Base-by-base conservation (phyloP, 2,797 vertebrate genomes). In the Sebastes taczanowskii region DNA sequence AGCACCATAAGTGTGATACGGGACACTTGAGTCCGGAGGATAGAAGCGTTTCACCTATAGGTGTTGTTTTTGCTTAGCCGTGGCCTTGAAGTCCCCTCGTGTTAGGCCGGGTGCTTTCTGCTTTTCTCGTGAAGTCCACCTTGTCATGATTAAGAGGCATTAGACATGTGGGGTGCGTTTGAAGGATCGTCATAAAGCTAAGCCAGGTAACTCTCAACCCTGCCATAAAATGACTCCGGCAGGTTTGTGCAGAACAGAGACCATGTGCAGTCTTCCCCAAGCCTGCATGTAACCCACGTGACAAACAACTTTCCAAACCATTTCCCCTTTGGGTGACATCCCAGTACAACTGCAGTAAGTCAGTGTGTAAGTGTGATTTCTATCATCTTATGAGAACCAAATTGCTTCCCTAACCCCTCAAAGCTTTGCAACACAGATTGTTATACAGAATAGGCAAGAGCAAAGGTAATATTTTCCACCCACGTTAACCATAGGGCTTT, bases 111-210 rank as follows among this genome's bases (percentile, higher is more conserved):
- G 32, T 30, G 71, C 80, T 67, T 42, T 81, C 75, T 86, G 80
- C 29, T 88, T 85, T 87, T 88, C 87, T 83, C 78, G 76, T 84
- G 74, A 82, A 86, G 81, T 67, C 69, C 90, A 90, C 78, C 88
- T 81, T 89, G 88, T 61, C 56, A 64, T 84, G 86, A 89, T 93
- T 92, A 90, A 65, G 82, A 76, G 79, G 84, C 79, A 72, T 87
- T 84, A 77, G 80, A 88, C 83, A 86, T 91, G 86, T 81, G 80
- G 72, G 71, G 69, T 83, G 73, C 64, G 75, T 86, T 89, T 91
- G 73, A 83, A 77, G 73, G 73, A 66, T 25, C 62, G 74, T 77
- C 84, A 46, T 69, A 74, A 42, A 25, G 63, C 83, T 60, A 72
- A 83, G 85, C 68, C 66, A 86, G 80, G 77, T 86, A 72, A 77